phyloP scores from a whole-genome alignment of 2,888 invertebrate genomes.

The Pyrgus malvae region DNA sequence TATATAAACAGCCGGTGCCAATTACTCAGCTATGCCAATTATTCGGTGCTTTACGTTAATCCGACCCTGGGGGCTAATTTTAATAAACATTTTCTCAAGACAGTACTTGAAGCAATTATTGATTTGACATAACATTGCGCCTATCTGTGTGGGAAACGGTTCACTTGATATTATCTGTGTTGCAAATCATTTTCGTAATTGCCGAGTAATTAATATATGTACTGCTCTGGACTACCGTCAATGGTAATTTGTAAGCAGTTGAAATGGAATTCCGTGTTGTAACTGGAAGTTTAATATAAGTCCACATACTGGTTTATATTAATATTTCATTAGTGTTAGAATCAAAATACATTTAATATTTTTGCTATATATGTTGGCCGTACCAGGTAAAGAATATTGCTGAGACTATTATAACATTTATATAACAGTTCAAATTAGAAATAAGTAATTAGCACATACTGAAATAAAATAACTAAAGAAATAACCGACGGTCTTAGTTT shows the following conservation, averaged over 20 bases:
- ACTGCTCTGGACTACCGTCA: constrained; percentile 36
- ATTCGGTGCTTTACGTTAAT: constrained; percentile 40
- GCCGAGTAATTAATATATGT: constrained; percentile 48
- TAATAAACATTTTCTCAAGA: constrained; percentile 25
- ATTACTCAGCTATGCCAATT: constrained; percentile 40
- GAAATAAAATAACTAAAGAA: no score
- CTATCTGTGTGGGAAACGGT: constrained; percentile 40
- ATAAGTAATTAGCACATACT: no score
- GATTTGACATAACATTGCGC: constrained; percentile 31
- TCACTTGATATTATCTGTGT: constrained; percentile 41
- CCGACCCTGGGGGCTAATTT: constrained; percentile 36
- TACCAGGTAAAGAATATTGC: no score
- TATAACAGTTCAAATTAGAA: no score
- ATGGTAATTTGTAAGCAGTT: constrained; percentile 21
- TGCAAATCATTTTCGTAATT: constrained; percentile 57
- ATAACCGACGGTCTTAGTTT: no score
- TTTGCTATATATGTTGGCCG: background rate
- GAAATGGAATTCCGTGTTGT: constrained; percentile 12
- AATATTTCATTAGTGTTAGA: constrained; percentile 11
- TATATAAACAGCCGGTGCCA: constrained; percentile 34
- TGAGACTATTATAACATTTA: no score
- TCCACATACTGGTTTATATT: constrained; percentile 9
- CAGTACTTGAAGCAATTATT: constrained; percentile 43
- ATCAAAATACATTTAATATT: background rate
- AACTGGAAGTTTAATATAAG: background rate